phyloP scores from a whole-genome alignment of 37 sponge, comb jelly and placozoan genomes.

The Bolinopsis microptera region DNA sequence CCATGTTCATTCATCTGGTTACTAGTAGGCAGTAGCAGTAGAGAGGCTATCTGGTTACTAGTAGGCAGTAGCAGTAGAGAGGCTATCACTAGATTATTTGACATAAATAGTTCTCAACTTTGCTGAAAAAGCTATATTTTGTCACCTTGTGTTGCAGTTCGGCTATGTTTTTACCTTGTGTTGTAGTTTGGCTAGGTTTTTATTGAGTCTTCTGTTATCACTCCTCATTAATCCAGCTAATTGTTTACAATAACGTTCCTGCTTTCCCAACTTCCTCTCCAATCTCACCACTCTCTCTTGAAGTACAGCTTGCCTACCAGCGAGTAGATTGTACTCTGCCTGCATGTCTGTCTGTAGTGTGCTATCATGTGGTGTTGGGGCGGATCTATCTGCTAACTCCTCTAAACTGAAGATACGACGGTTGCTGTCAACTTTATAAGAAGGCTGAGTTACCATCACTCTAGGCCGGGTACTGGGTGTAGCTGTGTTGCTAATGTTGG shows the following conservation, averaged over 20 bases:
- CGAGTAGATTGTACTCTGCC: background rate
- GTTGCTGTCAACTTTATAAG: background rate
- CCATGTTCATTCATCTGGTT: too few species aligned
- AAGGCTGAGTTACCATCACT: background rate
- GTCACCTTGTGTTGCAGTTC: too few species aligned
- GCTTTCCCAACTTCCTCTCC: background rate
- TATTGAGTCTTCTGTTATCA: background rate
- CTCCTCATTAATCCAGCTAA: background rate
- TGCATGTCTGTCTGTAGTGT: background rate
- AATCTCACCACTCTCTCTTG: background rate
- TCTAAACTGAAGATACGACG: slow-evolving; percentile 15
- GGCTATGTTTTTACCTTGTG: background rate
- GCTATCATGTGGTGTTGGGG: background rate
- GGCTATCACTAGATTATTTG: background rate
- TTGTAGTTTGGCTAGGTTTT: background rate
- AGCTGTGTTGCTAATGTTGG: background rate
- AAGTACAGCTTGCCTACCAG: background rate
- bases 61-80: background rate
- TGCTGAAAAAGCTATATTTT: too few species aligned
- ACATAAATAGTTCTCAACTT: too few species aligned
- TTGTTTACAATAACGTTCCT: background rate
- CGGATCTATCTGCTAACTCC: background rate
- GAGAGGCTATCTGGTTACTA: background rate
- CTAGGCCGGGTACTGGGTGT: background rate
- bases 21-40: too few species aligned